These are phyloP conservation scores for Zhuqinia jingwanae DNA, from an alignment of 2,888 invertebrate species.

Conservation along the genomic window DNA sequence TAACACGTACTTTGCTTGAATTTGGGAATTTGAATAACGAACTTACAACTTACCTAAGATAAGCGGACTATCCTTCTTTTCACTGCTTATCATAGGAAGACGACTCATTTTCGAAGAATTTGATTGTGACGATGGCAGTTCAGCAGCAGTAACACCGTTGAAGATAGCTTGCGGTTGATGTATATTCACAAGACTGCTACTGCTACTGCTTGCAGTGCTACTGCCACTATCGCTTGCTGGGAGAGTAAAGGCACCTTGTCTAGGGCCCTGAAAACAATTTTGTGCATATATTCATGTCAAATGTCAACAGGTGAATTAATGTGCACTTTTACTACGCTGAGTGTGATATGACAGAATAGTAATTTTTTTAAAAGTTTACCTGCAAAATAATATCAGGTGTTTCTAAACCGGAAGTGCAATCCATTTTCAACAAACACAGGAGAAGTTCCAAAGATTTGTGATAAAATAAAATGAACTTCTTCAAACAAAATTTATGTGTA, in stretches of 20 bases:
- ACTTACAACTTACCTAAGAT: constrained; percentile 33
- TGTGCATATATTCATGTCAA: no score
- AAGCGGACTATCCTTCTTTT: constrained; percentile 36
- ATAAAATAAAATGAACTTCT: no score
- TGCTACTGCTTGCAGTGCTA: constrained; percentile 21
- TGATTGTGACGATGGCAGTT: not conserved
- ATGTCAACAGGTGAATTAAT: no score
- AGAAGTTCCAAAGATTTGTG: no score
- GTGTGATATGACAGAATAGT: no score
- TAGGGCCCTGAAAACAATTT: not conserved
- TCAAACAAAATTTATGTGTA: no score
- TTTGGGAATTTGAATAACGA: no score
- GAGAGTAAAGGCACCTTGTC: not conserved
- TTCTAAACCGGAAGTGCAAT: constrained; percentile 32
- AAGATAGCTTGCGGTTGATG: constrained; percentile 4
- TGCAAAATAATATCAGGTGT: constrained; percentile 24
- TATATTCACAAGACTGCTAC: constrained; percentile 38
- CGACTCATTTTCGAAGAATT: not conserved
- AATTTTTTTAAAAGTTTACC: no score
- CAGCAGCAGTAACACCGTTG: not conserved
- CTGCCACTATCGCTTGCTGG: not conserved
- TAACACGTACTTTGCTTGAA: no score
- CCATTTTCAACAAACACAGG: not conserved
- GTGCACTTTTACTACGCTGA: no score
- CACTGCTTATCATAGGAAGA: constrained; percentile 20